Percentiles rank a stretch among this genome's conserved stretches.
Conservation (phyloP, 2,888 invertebrate species). For the Anorthoa munda region DNA sequence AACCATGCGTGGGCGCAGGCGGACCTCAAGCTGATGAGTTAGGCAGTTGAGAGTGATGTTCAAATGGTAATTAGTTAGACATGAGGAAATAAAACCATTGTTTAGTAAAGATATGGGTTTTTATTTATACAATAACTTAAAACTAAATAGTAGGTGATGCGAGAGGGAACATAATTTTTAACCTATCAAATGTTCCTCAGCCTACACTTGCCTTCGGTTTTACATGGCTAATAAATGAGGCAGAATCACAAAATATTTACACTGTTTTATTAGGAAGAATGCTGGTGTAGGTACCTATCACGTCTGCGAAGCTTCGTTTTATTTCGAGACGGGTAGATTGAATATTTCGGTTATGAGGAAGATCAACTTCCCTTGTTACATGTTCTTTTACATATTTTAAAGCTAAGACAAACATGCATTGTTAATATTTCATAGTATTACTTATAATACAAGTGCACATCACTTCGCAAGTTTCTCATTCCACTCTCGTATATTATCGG, state of each 20-base stretch:
- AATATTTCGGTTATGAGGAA: too few relatives aligned
- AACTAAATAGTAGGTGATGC: not conserved
- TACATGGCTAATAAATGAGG: too few relatives aligned
- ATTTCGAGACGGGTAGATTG: too few relatives aligned
- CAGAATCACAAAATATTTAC: not conserved
- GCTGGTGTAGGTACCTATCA: too few relatives aligned
- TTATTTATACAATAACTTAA: slow-evolving; percentile 14
- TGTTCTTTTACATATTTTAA: not conserved
- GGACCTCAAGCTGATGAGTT: slow-evolving; percentile 85
- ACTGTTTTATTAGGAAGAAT: not conserved
- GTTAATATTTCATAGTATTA: not conserved
- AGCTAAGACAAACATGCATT: not conserved
- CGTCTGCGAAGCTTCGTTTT: too few relatives aligned
- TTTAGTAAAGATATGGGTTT: slow-evolving; percentile 3
- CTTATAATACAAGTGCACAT: not conserved
- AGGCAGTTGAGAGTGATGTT: slow-evolving; percentile 76
- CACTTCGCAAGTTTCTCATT: slow-evolving; percentile 52
- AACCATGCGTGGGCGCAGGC: slow-evolving; percentile 84
- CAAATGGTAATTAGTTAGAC: slow-evolving; percentile 63
- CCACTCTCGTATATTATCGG: slow-evolving; percentile 61
- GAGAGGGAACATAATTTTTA: not conserved
- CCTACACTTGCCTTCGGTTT: too few relatives aligned
- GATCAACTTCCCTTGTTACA: too few relatives aligned
- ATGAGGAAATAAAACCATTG: slow-evolving; percentile 44
- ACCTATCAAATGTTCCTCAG: not conserved